phyloP scores from a whole-genome alignment of 2,113 vertebrate species.

The Falco punctatus region DNA sequence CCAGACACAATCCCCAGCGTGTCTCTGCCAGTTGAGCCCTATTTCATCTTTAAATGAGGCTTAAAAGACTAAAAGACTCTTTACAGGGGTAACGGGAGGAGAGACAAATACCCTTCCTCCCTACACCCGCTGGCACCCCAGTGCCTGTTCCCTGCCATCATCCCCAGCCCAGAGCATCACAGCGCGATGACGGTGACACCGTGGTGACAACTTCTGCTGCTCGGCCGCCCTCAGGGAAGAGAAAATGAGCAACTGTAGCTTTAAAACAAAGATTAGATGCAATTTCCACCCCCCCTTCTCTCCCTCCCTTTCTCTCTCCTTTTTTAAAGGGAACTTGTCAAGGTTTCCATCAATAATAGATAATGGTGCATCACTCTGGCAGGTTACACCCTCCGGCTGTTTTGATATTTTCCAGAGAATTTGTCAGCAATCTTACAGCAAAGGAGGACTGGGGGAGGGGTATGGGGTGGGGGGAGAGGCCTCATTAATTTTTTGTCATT shows the following conservation, averaged over 20 bases:
- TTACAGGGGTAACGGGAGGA: neutral
- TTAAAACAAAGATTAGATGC: slow-evolving; percentile 71
- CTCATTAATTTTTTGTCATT: slow-evolving; percentile 80
- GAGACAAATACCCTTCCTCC: slow-evolving; percentile 5
- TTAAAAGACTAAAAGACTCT: slow-evolving; percentile 20
- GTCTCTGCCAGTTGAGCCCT: neutral
- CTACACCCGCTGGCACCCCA: accelerated
- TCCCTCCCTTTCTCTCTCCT: neutral
- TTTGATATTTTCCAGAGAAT: slow-evolving; percentile 82
- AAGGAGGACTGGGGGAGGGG: slow-evolving; percentile 35
- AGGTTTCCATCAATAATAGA: slow-evolving; percentile 83
- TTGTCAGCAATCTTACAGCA: slow-evolving; percentile 76
- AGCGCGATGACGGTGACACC: neutral
- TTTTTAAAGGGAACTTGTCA: slow-evolving; percentile 77
- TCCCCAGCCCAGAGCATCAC: neutral
- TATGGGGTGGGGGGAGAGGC: neutral
- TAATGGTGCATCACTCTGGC: slow-evolving; percentile 73
- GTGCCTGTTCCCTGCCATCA: neutral
- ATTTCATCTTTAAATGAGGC: neutral
- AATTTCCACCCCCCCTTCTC: neutral
- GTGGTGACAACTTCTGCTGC: neutral
- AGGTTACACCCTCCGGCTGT: slow-evolving; percentile 81
- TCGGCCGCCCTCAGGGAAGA: neutral
- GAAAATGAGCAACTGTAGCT: slow-evolving; percentile 43
- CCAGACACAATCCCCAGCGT: neutral